Base-by-base conservation (phyloP, 1,140 invertebrate genomes). In the Papilio polyxenes region DNA sequence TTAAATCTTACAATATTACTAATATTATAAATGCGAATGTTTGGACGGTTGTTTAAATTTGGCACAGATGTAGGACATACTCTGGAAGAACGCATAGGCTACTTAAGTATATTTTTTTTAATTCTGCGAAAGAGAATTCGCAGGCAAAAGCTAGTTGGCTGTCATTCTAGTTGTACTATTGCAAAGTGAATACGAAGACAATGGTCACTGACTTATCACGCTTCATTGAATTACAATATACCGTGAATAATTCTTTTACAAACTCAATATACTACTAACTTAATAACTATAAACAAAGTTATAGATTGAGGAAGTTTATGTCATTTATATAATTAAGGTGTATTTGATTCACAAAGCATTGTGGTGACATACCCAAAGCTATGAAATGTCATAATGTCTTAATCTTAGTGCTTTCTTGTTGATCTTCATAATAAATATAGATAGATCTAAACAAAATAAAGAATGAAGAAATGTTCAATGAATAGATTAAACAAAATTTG, bases 401-500 rank as follows among this genome's bases (percentile, higher is more conserved):
- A 69, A 31, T 31, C 23, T 10, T 6, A 13, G 1, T 62, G n/a
- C 59, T 23, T 62, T 51, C 15, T 17, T 8, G 3, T 56, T 15
- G 17, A n/a, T 17, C 15, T 59, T 72, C 65, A 65, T 31, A 13
- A 31, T 20, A 20, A 65, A 37, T 37, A 37, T 37, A 37, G 15
- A 37, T 13, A 72, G 1, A 72, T 72, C 15, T 10, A 20, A 10
- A 72, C 11, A 65, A 72, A 72, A 23, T 72, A 72, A 72, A 72
- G 2, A 72, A 40, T 17, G 8, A 31, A 31, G 6, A 37, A 37
- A 72, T 37, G 13, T 72, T 13, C 65, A 15, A 72, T 72, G 65
- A 72, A 72, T 37, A 72, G 37, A 31, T 65, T 72, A 72, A 37
- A 40, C 65, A 17, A 17, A 72, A 72, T 72, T 40, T 72, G 65